Evolutionary conservation across 2,113 vertebrate species (phyloP).

Genomic region (Motacilla alba): DNA sequence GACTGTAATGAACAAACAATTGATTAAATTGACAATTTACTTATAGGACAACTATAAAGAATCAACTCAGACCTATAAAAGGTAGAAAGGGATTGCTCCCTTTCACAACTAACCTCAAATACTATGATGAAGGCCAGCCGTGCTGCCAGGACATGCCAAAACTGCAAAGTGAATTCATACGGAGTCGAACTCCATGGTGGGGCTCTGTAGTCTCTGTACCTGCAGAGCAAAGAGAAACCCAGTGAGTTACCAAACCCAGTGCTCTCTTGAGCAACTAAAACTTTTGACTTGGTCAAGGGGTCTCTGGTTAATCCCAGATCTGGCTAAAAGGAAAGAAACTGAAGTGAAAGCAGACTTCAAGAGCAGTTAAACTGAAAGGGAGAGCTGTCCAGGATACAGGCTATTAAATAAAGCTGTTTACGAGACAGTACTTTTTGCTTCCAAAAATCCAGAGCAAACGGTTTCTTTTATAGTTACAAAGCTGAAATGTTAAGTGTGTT

Average conservation of each 20-base stretch:
- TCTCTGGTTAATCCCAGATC: neutral
- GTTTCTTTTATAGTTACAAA: neutral
- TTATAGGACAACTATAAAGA: neutral
- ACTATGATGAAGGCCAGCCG: slow-evolving; percentile 97
- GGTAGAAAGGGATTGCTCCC: neutral
- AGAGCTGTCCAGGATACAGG: neutral
- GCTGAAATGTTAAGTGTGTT: neutral
- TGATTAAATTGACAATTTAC: neutral
- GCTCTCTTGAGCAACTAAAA: neutral
- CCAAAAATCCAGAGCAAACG: neutral
- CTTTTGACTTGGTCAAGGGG: neutral
- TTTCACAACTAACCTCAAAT: slow-evolving; percentile 86
- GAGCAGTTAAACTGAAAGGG: neutral
- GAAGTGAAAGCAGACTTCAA: neutral
- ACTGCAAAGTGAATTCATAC: slow-evolving; percentile 95
- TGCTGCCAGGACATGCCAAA: slow-evolving; percentile 96
- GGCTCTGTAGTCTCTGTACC: slow-evolving; percentile 93
- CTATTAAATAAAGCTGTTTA: neutral
- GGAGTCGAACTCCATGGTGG: slow-evolving; percentile 89
- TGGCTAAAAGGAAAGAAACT: neutral
- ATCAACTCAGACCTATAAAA: neutral
- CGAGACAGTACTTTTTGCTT: neutral
- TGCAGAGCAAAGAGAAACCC: slow-evolving; percentile 31
- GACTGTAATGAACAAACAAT: neutral
- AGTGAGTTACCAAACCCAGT: neutral